A percentile compares a stretch with the other conserved stretches of the same genome.
phyloP scores from a whole-genome alignment of 2,888 invertebrate species.

The Hypsopygia costalis region DNA sequence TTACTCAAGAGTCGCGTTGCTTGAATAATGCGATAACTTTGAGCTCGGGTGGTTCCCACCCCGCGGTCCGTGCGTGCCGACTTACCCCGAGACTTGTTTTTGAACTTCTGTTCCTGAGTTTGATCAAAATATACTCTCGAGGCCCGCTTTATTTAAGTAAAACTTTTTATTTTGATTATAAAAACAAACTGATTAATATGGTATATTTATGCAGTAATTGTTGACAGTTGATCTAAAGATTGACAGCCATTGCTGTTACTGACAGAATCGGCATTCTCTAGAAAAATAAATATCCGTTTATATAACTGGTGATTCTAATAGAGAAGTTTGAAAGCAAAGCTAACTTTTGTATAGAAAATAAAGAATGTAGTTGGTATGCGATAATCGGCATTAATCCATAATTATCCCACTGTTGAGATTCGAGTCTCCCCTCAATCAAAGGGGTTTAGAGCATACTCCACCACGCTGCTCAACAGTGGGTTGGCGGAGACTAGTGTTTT shows the following conservation, averaged over 20 bases:
- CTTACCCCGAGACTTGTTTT: constrained; percentile 63
- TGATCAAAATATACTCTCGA: constrained; percentile 72
- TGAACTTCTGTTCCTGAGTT: constrained; percentile 72
- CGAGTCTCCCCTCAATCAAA: too few relatives aligned
- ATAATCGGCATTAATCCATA: too few relatives aligned
- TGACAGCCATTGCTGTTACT: not conserved
- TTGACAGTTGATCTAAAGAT: not conserved
- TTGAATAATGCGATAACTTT: constrained; percentile 79
- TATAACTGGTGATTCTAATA: constrained; percentile 11
- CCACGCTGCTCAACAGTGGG: too few relatives aligned
- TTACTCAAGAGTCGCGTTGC: constrained; percentile 79
- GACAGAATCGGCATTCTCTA: too few relatives aligned
- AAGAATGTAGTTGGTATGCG: too few relatives aligned
- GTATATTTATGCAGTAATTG: not conserved
- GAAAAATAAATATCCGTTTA: too few relatives aligned
- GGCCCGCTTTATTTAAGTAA: constrained; percentile 48
- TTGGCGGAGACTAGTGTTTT: too few relatives aligned
- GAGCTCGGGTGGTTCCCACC: constrained; percentile 47
- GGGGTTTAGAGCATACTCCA: too few relatives aligned
- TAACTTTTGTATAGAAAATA: too few relatives aligned
- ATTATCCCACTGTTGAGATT: too few relatives aligned
- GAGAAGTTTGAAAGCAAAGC: not conserved
- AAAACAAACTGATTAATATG: not conserved
- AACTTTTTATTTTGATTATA: constrained; percentile 16
- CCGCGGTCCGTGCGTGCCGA: constrained; percentile 58